phyloP scores from a whole-genome alignment of 2,113 vertebrate species.

The Motacilla tschutschensis region DNA sequence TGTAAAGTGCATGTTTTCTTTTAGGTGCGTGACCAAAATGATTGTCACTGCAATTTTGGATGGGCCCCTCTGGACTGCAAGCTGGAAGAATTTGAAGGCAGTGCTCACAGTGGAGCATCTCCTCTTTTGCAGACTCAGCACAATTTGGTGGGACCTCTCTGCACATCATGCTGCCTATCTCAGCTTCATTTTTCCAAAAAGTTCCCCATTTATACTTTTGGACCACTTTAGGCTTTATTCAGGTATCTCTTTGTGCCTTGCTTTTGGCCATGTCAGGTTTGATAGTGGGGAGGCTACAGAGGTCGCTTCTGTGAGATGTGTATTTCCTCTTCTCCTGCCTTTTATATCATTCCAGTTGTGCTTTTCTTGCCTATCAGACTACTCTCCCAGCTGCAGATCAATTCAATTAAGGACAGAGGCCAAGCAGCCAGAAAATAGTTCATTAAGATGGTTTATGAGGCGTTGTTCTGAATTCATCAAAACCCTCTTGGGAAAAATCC shows the following conservation, averaged over 20 bases:
- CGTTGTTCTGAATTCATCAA: neutral
- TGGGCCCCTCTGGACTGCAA: constrained; percentile 12
- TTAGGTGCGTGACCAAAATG: constrained; percentile 39
- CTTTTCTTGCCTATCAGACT: neutral
- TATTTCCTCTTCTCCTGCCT: neutral
- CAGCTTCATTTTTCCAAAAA: neutral
- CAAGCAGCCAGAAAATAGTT: neutral
- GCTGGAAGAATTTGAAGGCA: constrained; percentile 31
- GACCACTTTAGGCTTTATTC: neutral
- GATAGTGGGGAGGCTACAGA: neutral
- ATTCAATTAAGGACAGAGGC: neutral
- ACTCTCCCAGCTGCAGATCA: neutral
- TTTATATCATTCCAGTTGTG: neutral
- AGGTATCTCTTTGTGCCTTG: neutral
- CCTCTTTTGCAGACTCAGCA: neutral
- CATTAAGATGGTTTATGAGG: neutral
- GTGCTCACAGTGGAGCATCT: constrained; percentile 11
- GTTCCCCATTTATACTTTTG: neutral
- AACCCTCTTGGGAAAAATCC: neutral
- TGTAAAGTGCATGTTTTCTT: rapidly evolving
- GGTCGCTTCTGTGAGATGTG: neutral
- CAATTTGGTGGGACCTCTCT: neutral
- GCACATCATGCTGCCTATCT: neutral
- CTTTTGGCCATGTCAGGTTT: neutral
- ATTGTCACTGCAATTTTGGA: constrained; percentile 6